These are phyloP conservation scores for Paraplagusia blochii DNA, from an alignment of 2,113 vertebrate species.

Conservation along the genomic window DNA sequence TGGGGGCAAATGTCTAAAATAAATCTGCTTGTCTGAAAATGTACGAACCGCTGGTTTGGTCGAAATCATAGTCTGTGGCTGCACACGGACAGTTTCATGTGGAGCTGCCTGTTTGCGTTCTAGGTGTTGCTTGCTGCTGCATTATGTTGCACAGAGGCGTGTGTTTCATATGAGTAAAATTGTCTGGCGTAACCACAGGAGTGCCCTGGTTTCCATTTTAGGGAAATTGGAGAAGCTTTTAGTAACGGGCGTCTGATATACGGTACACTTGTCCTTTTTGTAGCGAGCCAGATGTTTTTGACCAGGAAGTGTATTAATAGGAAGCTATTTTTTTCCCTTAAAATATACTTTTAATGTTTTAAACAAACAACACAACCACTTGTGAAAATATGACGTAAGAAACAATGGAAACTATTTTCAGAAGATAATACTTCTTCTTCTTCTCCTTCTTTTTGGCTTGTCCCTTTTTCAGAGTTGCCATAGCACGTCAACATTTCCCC, in stretches of 20 bases:
- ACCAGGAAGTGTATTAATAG: too few species aligned
- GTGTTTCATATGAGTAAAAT: conserved; percentile 25
- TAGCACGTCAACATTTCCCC: too few species aligned
- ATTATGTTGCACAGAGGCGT: conserved; percentile 22
- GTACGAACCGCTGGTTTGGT: conserved; percentile 65
- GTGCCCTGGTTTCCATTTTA: conserved; percentile 59
- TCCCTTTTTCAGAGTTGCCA: too few species aligned
- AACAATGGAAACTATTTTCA: too few species aligned
- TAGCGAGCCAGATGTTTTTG: background rate
- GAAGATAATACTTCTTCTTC: too few species aligned
- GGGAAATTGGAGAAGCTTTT: conserved; percentile 48
- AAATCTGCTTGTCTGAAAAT: conserved; percentile 67
- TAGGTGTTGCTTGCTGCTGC: conserved; percentile 51
- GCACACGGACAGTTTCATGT: conserved; percentile 53
- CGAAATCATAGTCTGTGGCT: conserved; percentile 67
- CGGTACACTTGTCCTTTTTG: background rate
- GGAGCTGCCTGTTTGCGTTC: conserved; percentile 59
- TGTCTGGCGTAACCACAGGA: conserved; percentile 45
- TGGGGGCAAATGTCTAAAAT: conserved; percentile 65
- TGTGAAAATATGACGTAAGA: too few species aligned
- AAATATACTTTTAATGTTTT: too few species aligned
- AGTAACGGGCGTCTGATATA: conserved; percentile 33
- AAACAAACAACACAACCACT: too few species aligned
- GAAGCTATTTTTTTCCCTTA: too few species aligned
- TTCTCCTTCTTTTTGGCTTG: too few species aligned